phyloP scores from a whole-genome alignment of 2,113 vertebrate species.

The Caloenas nicobarica region DNA sequence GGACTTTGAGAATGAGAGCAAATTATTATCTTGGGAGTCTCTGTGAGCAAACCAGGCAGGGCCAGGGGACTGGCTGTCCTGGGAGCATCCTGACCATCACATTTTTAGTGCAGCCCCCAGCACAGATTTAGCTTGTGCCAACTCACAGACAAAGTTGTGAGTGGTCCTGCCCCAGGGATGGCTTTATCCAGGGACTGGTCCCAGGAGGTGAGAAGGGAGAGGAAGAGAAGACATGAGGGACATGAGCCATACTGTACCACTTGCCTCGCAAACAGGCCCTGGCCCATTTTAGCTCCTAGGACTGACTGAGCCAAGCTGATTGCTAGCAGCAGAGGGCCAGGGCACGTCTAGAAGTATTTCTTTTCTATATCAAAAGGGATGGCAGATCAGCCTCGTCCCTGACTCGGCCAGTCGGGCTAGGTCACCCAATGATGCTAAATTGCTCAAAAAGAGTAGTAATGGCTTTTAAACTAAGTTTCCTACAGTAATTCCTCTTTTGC shows the following conservation, averaged over 20 bases:
- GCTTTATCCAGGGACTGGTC: not conserved
- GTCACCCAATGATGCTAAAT: slow-evolving; percentile 17
- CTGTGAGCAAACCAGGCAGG: not conserved
- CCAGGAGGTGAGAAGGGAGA: not conserved
- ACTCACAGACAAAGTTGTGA: not conserved
- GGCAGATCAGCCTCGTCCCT: not conserved
- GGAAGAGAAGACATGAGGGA: not conserved
- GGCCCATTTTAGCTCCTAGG: not conserved
- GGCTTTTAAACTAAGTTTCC: not conserved
- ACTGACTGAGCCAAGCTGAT: not conserved
- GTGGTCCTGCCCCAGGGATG: not conserved
- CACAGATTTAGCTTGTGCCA: not conserved
- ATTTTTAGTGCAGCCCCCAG: not conserved
- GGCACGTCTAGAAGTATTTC: not conserved
- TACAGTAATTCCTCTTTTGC: slow-evolving; percentile 19
- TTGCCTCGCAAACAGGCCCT: not conserved
- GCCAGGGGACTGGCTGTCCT: not conserved
- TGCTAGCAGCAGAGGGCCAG: not conserved
- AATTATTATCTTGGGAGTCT: not conserved
- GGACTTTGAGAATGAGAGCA: not conserved
- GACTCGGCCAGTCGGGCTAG: not conserved
- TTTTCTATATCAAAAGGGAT: not conserved
- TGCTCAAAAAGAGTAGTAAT: slow-evolving; percentile 42
- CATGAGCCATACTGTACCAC: not conserved
- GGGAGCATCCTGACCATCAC: not conserved